phyloP scores from a whole-genome alignment of 2,888 invertebrate species.

The Melinaea menophilus region DNA sequence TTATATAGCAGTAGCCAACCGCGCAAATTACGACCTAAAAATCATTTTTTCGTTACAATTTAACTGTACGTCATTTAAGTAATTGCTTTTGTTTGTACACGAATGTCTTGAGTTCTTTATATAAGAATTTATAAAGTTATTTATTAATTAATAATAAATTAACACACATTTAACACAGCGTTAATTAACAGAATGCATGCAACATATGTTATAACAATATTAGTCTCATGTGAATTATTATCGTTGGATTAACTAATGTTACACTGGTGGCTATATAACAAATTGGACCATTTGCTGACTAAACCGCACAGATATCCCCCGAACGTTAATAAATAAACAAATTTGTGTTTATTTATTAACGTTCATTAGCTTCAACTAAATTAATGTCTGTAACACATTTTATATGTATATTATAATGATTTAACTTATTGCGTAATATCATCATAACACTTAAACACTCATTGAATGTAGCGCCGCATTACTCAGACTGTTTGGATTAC shows the following conservation, averaged over 20 bases:
- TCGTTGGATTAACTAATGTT: not conserved
- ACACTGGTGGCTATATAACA: not conserved
- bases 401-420: no score
- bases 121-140: no score
- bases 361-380: no score
- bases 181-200: not conserved
- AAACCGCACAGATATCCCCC: not conserved
- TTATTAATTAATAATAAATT: no score
- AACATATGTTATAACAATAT: not conserved
- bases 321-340: no score
- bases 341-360: no score
- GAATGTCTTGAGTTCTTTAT: not conserved
- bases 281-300: slow-evolving; percentile 2
- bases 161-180: not conserved
- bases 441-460: slow-evolving; percentile 5
- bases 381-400: no score
- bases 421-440: no score
- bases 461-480: slow-evolving; percentile 21
- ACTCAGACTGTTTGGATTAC: slow-evolving; percentile 24
- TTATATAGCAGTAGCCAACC: slow-evolving; percentile 3
- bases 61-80: not conserved
- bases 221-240: not conserved
- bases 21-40: not conserved
- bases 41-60: not conserved
- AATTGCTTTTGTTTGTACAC: not conserved